Conservation (phyloP, 53 echinoderm and acorn worm species). For the Apostichopus leukothele region DNA sequence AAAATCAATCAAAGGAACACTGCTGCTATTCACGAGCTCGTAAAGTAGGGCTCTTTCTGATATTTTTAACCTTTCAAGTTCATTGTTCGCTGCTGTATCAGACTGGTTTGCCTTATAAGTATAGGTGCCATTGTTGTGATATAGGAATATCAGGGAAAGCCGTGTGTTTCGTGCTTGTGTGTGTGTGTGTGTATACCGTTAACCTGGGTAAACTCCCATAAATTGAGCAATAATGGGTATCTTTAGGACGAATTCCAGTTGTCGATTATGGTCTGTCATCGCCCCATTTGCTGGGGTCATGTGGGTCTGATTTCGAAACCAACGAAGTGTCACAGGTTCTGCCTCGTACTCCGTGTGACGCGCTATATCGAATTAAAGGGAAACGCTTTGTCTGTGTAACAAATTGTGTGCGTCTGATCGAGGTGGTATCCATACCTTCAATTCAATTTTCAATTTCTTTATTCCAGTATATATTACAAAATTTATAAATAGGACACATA, state of each 20-base stretch:
- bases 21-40: too few species aligned
- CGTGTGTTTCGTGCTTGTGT: background rate
- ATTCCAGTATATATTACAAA: too few species aligned
- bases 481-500: too few species aligned
- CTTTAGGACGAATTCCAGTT: constrained; percentile 12
- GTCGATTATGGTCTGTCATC: constrained; percentile 28
- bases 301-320: background rate
- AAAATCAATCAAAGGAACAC: too few species aligned
- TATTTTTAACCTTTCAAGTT: background rate
- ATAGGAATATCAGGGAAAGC: background rate
- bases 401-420: too few species aligned
- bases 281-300: constrained; percentile 41
- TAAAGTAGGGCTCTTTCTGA: background rate
- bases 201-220: background rate
- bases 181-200: background rate
- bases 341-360: too few species aligned
- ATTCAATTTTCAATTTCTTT: too few species aligned
- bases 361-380: too few species aligned
- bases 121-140: background rate
- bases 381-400: too few species aligned
- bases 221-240: background rate
- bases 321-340: too few species aligned
- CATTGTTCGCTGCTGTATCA: background rate
- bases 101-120: background rate
- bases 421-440: too few species aligned